phyloP scores from a whole-genome alignment of 2,113 vertebrate genomes.

The Tyto alba region DNA sequence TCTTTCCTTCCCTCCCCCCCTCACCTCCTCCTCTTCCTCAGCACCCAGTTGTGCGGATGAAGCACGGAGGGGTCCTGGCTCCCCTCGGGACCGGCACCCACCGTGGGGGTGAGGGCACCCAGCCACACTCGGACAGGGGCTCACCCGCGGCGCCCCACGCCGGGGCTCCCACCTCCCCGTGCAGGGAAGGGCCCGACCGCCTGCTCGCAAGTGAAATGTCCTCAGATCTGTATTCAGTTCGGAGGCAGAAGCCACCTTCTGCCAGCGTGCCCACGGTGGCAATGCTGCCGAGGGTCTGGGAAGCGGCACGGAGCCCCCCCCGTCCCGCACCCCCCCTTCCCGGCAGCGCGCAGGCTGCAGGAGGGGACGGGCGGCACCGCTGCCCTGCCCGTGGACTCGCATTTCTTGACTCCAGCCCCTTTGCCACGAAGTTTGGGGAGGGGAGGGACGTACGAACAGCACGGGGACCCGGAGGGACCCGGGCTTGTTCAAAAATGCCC shows the following conservation, averaged over 20 bases:
- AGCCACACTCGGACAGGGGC: neutral
- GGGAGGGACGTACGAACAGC: neutral
- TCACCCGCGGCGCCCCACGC: neutral
- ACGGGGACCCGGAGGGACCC: neutral
- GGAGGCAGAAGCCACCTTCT: conserved; percentile 49
- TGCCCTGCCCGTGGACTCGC: neutral
- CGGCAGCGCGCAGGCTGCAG: rapidly evolving
- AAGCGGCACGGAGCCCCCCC: neutral
- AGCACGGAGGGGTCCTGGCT: neutral
- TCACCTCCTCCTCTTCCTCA: neutral
- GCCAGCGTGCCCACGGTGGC: neutral
- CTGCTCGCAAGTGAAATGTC: neutral
- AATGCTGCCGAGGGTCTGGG: neutral
- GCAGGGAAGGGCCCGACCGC: neutral
- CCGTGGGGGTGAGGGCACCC: neutral
- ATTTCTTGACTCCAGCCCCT: neutral
- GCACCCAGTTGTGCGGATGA: neutral
- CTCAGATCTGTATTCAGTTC: conserved; percentile 54
- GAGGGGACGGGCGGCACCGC: neutral
- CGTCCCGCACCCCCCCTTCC: neutral
- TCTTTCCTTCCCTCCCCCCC: neutral
- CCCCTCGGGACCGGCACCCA: neutral
- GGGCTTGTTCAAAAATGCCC: neutral
- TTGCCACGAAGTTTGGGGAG: neutral
- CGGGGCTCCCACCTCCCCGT: neutral